Percentiles rank a stretch among this genome's conserved stretches.
Conservation (phyloP, 1,140 invertebrate species). For the Platyscapa corneri region DNA sequence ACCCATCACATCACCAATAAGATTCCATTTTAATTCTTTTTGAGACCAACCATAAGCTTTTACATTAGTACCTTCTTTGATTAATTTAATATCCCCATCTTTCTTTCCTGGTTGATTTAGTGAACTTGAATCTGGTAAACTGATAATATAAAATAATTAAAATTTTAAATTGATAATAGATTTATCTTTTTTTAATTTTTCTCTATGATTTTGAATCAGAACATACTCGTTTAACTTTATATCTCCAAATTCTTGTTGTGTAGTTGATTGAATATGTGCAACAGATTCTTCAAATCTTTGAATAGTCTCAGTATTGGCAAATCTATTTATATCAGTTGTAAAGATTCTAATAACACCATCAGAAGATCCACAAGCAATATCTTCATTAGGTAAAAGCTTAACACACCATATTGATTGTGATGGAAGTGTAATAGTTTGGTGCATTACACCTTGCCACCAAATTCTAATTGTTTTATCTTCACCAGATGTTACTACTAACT, state of each 20-base stretch:
- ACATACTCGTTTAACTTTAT: slow-evolving; percentile 86
- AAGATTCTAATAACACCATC: slow-evolving; percentile 92
- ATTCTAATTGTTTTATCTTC: slow-evolving; percentile 92
- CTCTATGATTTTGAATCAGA: neutral
- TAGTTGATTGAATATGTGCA: slow-evolving; percentile 77
- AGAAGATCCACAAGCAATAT: slow-evolving; percentile 92
- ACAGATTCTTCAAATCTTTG: slow-evolving; percentile 84
- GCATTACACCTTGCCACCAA: slow-evolving; percentile 82
- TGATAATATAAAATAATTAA: slow-evolving; percentile 49
- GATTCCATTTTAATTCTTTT: slow-evolving; percentile 83
- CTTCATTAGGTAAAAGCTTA: slow-evolving; percentile 85
- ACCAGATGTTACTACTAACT: slow-evolving; percentile 81
- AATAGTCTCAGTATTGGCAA: slow-evolving; percentile 78
- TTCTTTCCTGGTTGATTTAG: slow-evolving; percentile 85
- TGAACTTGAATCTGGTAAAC: slow-evolving; percentile 85
- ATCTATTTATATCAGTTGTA: slow-evolving; percentile 80
- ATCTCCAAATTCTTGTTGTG: slow-evolving; percentile 83
- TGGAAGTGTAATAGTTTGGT: slow-evolving; percentile 86
- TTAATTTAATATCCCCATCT: slow-evolving; percentile 91
- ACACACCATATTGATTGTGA: slow-evolving; percentile 93
- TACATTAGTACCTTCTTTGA: slow-evolving; percentile 83
- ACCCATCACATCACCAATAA: slow-evolving; percentile 93
- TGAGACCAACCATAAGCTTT: slow-evolving; percentile 88
- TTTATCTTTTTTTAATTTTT: too few relatives aligned
- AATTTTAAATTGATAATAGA: neutral